Conservation (phyloP, 2,888 invertebrate genomes). For the Acanthopleura granulata region DNA sequence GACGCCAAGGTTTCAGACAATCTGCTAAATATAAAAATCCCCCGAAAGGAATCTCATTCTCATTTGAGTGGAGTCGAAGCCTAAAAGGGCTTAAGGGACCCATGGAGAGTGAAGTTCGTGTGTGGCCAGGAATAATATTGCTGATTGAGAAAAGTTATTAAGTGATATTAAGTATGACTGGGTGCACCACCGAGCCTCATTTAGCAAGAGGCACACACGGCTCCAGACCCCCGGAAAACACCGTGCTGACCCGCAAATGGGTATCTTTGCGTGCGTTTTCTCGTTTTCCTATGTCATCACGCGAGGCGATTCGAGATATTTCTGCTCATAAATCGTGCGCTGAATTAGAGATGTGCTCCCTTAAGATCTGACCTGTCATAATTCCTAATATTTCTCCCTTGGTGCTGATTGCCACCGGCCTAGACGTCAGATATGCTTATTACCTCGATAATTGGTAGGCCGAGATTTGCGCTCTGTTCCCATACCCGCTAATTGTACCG, state of each 20-base stretch:
- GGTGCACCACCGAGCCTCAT: too few species aligned
- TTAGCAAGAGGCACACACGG: too few species aligned
- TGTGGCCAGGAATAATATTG: background rate
- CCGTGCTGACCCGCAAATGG: background rate
- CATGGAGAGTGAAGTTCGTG: background rate
- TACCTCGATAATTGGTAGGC: background rate
- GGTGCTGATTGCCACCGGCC: background rate
- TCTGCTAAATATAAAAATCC: too few species aligned
- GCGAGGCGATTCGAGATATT: background rate
- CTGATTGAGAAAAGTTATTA: constrained; percentile 12
- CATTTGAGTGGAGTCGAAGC: too few species aligned
- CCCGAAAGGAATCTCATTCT: too few species aligned
- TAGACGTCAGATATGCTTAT: constrained; percentile 8
- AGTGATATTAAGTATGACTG: constrained; percentile 6
- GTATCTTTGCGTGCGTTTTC: background rate
- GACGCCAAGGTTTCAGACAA: too few species aligned
- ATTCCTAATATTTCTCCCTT: constrained; percentile 14
- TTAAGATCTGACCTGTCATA: constrained; percentile 7
- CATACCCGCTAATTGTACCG: constrained; percentile 11
- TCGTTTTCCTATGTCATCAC: constrained; percentile 15
- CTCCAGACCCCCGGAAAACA: too few species aligned
- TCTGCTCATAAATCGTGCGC: constrained; percentile 14
- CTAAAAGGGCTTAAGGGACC: too few species aligned
- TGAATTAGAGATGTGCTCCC: constrained; percentile 3
- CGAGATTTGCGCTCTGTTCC: background rate